Evolutionary conservation across 2,113 vertebrate genomes (phyloP).

Genomic region (Connochaetes taurinus): DNA sequence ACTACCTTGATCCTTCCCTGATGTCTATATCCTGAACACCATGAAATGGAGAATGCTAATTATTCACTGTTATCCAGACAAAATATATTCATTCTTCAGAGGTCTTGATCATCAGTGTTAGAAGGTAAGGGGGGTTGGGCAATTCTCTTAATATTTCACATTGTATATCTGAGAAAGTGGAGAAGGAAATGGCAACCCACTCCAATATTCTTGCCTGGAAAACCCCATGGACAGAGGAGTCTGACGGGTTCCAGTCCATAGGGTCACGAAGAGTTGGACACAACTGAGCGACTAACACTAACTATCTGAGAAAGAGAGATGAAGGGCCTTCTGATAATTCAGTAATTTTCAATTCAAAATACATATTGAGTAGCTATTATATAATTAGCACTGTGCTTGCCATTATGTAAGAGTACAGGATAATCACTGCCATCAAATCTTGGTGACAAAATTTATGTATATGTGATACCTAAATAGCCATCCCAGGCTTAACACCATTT

Average conservation of each 20-base stretch:
- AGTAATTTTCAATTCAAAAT: background rate
- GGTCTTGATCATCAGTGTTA: background rate
- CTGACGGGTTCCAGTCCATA: background rate
- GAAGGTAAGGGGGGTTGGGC: background rate
- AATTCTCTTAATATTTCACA: background rate
- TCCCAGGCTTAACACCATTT: background rate
- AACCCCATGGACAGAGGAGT: background rate
- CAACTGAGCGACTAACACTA: background rate
- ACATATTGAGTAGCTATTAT: background rate
- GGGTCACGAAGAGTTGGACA: background rate
- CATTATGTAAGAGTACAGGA: background rate
- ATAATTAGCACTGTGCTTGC: background rate
- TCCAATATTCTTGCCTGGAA: background rate
- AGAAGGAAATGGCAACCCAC: background rate
- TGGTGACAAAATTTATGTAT: background rate
- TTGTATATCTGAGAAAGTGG: background rate
- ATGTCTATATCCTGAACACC: background rate
- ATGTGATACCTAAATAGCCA: background rate
- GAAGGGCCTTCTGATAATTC: background rate
- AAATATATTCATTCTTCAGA: background rate
- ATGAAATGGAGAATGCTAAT: background rate
- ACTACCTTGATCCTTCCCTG: background rate
- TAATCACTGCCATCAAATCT: background rate
- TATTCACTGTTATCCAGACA: background rate
- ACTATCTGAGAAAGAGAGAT: slow-evolving; percentile 1